Conservation (phyloP, 2,797 vertebrate species). For the Halcyon smyrnensis region DNA sequence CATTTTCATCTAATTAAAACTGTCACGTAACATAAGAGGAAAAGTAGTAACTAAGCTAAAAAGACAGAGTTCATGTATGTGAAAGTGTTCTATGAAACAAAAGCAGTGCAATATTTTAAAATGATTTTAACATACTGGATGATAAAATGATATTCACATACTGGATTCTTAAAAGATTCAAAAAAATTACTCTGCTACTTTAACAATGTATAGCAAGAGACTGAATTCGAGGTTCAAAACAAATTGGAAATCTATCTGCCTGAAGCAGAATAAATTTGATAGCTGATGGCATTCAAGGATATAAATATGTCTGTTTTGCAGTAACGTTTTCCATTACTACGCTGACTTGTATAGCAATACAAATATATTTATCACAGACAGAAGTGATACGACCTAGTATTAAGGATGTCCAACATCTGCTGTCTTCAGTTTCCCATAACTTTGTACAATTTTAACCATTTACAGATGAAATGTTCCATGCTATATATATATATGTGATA, state of each 20-base stretch:
- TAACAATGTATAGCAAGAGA: neutral
- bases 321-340: neutral
- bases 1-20: constrained; percentile 7
- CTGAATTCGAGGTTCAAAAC: neutral
- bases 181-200: neutral
- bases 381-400: neutral
- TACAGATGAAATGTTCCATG: neutral
- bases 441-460: neutral
- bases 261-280: neutral
- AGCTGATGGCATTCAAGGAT: neutral
- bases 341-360: neutral
- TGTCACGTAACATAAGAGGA: neutral
- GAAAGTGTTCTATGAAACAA: neutral
- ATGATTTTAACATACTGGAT: neutral
- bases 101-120: neutral
- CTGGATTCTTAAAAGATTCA: neutral
- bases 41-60: neutral
- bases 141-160: neutral
- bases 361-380: neutral
- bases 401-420: neutral
- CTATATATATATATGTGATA: neutral
- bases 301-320: neutral
- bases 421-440: neutral
- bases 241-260: neutral
- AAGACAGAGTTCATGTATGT: neutral